Evolutionary conservation across 1,140 invertebrate genomes (phyloP), one percentile per base, ranked within the genome.

Genomic region (Drosophila ananassae): DNA sequence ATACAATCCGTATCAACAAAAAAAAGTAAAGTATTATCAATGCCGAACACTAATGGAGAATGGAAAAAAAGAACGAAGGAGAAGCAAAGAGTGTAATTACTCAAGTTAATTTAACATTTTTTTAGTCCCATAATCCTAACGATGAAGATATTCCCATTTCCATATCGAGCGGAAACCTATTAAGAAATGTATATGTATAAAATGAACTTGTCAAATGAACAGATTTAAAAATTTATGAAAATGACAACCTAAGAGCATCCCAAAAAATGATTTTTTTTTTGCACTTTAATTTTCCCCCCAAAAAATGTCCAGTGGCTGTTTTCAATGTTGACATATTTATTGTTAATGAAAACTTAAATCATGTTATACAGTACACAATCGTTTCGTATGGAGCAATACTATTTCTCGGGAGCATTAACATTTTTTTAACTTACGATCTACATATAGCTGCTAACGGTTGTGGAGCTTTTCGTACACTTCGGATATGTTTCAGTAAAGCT

Each of bases 321-420:
- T 34, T 34, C 46, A 55, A 47, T 24, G 32, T 58, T 5, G 13
- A 21, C 7, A 12, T 44, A 78, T 81, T 80, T 73, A 74, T 81
- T 71, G 71, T 81, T 54, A 82, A 74, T 73, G 55, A 60, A 74
- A 71, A 72, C 64, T 73, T 53, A 66, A 78, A 71, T 75, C 56
- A 63, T 83, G 53, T 48, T 73, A 58, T 75, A 75, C 68, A 83
- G 59, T 72, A 72, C 58, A 83, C 71, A 83, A 73, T 82, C 56
- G 32, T 69, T 74, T 72, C 73, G 51, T 17, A 64, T 22, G 51
- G 64, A 84, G 80, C 76, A 83, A 73, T 64, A 63, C 53, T 64
- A 28, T 13, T 37, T 59, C 41, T 41, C 21, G 61, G 63, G 72
- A 83, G 72, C 80, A 76, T 83, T 84, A 84, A 84, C 80, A 84